These are phyloP conservation scores for Heliangelus exortis DNA, from an alignment of 2,797 vertebrate species.

Conservation along the genomic window DNA sequence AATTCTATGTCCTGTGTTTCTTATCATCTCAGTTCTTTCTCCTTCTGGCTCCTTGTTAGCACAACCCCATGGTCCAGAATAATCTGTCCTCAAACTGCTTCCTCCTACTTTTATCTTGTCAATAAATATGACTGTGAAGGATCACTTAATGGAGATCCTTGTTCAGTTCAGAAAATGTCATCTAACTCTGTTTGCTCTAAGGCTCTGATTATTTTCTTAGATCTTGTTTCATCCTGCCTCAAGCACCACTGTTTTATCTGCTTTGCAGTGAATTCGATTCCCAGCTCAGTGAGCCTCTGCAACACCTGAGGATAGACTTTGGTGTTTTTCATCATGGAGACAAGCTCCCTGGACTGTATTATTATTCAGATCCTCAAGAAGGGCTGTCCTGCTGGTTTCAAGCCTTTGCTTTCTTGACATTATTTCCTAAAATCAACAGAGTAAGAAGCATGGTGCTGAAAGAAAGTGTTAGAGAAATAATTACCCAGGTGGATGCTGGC, in stretches of 20 bases:
- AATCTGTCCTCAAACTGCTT: neutral
- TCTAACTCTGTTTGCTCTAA: constrained; percentile 38
- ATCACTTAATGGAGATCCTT: constrained; percentile 33
- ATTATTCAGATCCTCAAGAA: constrained; percentile 34
- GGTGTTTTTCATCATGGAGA: constrained; percentile 39
- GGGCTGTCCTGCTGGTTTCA: neutral
- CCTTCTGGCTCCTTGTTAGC: neutral
- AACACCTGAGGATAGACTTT: constrained; percentile 61
- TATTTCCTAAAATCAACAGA: constrained; percentile 27
- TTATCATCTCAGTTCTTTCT: neutral
- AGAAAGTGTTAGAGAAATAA: neutral
- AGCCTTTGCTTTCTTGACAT: constrained; percentile 4
- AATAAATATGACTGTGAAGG: constrained; percentile 45
- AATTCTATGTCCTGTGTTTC: neutral
- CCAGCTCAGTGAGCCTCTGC: constrained; percentile 45
- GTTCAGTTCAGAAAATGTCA: constrained; percentile 46
- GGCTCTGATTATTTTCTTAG: constrained; percentile 60
- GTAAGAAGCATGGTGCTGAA: neutral
- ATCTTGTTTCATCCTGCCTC: constrained; percentile 53
- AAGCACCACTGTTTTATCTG: constrained; percentile 41
- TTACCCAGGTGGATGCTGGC: neutral
- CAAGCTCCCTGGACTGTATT: neutral
- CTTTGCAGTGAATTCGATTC: constrained; percentile 39
- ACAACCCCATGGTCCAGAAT: neutral
- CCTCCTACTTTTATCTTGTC: constrained; percentile 11